Evolutionary conservation across 2,888 invertebrate genomes (phyloP), one percentile per base, ranked within the genome.

Genomic region (Tenthredo distinguenda): DNA sequence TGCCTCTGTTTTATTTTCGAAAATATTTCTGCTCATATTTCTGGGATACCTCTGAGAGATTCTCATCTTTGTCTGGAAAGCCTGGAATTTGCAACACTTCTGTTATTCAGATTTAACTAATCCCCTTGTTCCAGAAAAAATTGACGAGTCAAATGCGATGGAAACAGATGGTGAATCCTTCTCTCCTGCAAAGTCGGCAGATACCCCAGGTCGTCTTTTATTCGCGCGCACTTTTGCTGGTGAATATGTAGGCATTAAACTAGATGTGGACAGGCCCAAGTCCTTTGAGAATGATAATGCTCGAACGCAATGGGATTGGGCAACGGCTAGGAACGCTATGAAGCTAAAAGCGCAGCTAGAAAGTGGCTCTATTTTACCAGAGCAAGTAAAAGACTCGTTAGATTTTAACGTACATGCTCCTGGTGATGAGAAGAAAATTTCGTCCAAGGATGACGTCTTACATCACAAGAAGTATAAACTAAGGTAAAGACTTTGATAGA

Each of bases 171-270:
- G 88, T 12, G 88, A 89, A 0, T 86, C 89, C 47, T 87, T 89
- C 47, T 87, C 88, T 12, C 85, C 87, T 71, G 85, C 87, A 0
- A 84, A 90, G 21, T 88, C 89, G 55, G 88, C 89, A 12, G 91
- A 91, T 26, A 77, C 86, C 12, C 76, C 89, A n/a, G 88, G 89
- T n/a, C 89, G 90, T 58, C 89, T 96, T 3, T 92, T 97, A 0
- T 94, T 96, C 87, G 95, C 96, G 0, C 95, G 95, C 88, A 94
- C 96, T 5, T 95, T 95, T 0, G 93, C 94, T 0, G 96, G 96
- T 0, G 95, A 95, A 89, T 96, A 96, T 87, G 94, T 96, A 10
- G 97, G 96, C 43, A 95, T 97, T 86, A 96, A 96, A 90, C 93
- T 96, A 74, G 96, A 96, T 91, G 94, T 95, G 86, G 94, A 92